These are phyloP conservation scores for Coremacera marginata DNA, from an alignment of 2,888 invertebrate species.

Conservation along the genomic window DNA sequence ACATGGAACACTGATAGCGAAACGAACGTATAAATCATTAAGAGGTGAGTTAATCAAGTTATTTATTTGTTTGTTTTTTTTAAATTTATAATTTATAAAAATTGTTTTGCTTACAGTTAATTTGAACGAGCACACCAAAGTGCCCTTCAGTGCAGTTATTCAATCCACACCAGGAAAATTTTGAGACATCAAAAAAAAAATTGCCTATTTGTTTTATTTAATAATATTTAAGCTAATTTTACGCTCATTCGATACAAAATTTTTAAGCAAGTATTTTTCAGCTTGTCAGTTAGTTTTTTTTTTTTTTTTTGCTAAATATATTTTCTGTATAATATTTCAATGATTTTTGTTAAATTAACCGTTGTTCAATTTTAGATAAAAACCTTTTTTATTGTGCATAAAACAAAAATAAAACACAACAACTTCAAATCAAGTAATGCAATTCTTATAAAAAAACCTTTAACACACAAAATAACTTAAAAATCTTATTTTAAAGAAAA, in stretches of 20 bases:
- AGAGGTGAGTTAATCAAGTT: background rate
- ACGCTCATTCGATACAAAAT: background rate
- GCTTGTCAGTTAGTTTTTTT: background rate
- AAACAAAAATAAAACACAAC: background rate
- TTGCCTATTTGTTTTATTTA: constrained; percentile 9
- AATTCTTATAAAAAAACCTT: background rate
- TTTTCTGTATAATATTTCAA: background rate
- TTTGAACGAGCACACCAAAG: constrained; percentile 30
- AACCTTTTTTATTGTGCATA: background rate
- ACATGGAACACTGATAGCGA: background rate
- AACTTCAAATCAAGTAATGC: background rate
- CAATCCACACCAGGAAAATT: constrained; percentile 15
- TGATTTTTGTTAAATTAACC: background rate
- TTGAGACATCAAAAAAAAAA: background rate
- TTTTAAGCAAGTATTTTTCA: constrained; percentile 2
- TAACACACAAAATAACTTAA: constrained; percentile 7
- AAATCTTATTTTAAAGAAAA: background rate
- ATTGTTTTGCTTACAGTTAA: constrained; percentile 23
- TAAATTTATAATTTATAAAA: background rate
- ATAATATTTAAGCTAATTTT: constrained; percentile 11
- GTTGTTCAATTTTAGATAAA: background rate
- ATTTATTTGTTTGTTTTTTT: background rate
- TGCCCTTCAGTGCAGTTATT: constrained; percentile 33
- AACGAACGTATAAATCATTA: constrained; percentile 7
- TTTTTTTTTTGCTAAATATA: background rate